Conservation (phyloP, 2,888 invertebrate genomes). For the Aleiodes testaceus region DNA sequence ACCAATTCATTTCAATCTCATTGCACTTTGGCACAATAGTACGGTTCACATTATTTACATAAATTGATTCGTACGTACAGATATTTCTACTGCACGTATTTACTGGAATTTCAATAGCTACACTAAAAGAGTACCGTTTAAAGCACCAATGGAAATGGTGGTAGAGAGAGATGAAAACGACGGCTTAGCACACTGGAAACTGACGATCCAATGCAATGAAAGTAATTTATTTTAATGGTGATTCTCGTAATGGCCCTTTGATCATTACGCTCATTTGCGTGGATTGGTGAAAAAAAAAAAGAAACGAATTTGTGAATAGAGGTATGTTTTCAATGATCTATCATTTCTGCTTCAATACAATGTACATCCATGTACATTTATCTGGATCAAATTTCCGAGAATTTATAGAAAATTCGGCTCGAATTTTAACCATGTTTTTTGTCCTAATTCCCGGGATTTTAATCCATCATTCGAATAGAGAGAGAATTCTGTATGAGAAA, state of each 20-base stretch:
- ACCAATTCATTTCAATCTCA: conserved; percentile 32
- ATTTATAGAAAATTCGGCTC: background rate
- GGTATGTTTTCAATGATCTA: conserved; percentile 8
- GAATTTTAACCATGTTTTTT: background rate
- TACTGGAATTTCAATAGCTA: conserved; percentile 26
- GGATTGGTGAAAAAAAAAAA: background rate
- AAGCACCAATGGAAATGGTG: conserved; percentile 38
- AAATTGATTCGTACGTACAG: conserved; percentile 65
- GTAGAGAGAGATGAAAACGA: conserved; percentile 10
- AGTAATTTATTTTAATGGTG: conserved; percentile 70
- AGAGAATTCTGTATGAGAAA: no score
- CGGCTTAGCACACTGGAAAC: conserved; percentile 32
- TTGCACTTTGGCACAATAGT: background rate
- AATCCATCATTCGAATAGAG: no score
- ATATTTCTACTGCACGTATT: conserved; percentile 59
- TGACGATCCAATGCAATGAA: conserved; percentile 54
- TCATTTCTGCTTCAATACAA: conserved; percentile 15
- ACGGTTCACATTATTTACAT: conserved; percentile 62
- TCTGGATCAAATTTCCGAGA: conserved; percentile 4
- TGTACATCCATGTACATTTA: background rate
- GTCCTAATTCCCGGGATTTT: background rate
- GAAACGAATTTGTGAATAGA: background rate
- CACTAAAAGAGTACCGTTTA: background rate
- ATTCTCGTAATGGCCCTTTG: conserved; percentile 70
- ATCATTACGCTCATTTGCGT: conserved; percentile 56